phyloP scores from a whole-genome alignment of 2,797 vertebrate genomes.

The Varecia variegata region DNA sequence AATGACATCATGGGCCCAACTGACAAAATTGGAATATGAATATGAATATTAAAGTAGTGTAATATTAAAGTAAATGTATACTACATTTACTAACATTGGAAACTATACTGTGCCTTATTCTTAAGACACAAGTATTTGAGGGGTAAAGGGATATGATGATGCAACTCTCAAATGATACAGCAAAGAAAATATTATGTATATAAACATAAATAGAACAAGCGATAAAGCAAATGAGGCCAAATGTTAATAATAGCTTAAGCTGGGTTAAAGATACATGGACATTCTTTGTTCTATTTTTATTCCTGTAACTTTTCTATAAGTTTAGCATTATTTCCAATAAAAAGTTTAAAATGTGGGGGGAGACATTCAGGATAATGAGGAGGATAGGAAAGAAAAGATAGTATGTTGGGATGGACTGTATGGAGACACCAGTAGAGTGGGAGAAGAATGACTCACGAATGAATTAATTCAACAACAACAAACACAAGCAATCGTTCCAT shows the following conservation, averaged over 20 bases:
- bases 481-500: not conserved
- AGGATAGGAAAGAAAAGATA: not conserved
- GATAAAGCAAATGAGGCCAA: slow-evolving; percentile 29
- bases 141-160: not conserved
- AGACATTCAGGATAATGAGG: not conserved
- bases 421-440: not conserved
- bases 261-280: not conserved
- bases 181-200: not conserved
- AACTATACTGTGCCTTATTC: not conserved
- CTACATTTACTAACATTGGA: not conserved
- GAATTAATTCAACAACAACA: not conserved
- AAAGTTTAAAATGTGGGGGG: not conserved
- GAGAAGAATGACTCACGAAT: not conserved
- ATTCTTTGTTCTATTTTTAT: not conserved
- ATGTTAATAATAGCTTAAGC: not conserved
- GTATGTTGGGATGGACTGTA: not conserved
- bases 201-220: not conserved
- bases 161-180: not conserved
- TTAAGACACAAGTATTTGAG: not conserved
- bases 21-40: not conserved
- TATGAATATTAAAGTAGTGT: not conserved
- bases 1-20: not conserved
- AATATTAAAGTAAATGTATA: not conserved
- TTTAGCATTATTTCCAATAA: not conserved
- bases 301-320: not conserved